Evolutionary conservation across 2,113 vertebrate species (phyloP), one percentile per base, ranked within the genome.

Genomic region (Coryphaenoides rupestris): DNA sequence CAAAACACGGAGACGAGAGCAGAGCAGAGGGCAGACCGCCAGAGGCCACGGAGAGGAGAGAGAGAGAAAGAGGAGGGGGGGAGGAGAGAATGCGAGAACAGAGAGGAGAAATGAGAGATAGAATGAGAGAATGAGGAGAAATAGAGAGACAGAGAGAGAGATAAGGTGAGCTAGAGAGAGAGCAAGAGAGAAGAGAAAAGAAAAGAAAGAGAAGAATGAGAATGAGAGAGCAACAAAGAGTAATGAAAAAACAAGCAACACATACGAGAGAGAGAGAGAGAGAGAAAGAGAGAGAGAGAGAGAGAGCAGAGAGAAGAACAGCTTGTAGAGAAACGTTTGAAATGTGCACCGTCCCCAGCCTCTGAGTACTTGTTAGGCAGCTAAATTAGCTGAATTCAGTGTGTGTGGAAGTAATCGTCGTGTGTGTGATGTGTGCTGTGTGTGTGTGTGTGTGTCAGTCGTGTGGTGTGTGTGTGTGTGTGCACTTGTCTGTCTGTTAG

Each of bases 61-160:
- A 19, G 16, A 33, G 47, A n/a, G 14, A n/a, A 3, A n/a, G 47
- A 50, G 47, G 17, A 50, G 15, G 13, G 33, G 10, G 28, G 10
- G 28, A 26, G 24, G 33, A 40, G 33, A 40, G 33, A 40, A 40
- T 40, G 0, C 33, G 33, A 26, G 24, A n/a, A 3, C 24, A 26
- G 24, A 40, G 33, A 40, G 5, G 33, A 12, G 13, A 40, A 40
- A 40, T 61, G 72, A 73, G 67, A 72, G 69, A 72, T n/a, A 54
- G 67, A 72, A 52, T 19, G n/a, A 24, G 0, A 65, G 45, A 23
- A 73, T 77, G 13, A 28, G 21, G 52, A 56, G 69, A 10, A 9
- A 40, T 12, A 40, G 33, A 40, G 33, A 40, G 33, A 50, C 5
- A 17, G 49, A 50, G n/a, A 50, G 47, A 33, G 28, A 33, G 5